phyloP scores from a whole-genome alignment of 2,888 invertebrate species.

The Tribolium freemani region DNA sequence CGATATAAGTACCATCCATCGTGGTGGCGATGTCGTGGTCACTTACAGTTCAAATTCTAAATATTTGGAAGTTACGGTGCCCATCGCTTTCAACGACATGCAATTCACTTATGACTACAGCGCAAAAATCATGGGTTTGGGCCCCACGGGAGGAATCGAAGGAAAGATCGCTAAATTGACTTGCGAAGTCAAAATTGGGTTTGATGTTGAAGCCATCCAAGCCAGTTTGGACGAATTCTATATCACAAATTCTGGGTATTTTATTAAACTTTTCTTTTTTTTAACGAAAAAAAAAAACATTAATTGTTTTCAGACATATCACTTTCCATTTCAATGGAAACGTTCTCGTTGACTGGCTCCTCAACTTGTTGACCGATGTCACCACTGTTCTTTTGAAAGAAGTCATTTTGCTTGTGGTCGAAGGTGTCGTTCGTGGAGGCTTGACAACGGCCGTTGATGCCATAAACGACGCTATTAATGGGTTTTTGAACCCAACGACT shows the following conservation, averaged over 20 bases:
- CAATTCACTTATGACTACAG: constrained; percentile 71
- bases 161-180: constrained; percentile 64
- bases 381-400: constrained; percentile 69
- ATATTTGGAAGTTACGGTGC: constrained; percentile 24
- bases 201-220: constrained; percentile 50
- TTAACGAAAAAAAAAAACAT: not conserved
- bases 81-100: constrained; percentile 34
- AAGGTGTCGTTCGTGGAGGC: constrained; percentile 64
- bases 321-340: constrained; percentile 70
- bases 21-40: constrained; percentile 68
- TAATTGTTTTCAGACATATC: constrained; percentile 66
- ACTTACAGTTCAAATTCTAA: constrained; percentile 41
- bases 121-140: constrained; percentile 71
- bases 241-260: constrained; percentile 53
- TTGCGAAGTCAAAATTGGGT: constrained; percentile 48
- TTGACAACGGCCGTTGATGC: constrained; percentile 62
- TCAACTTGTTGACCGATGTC: constrained; percentile 68
- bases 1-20: constrained; percentile 68
- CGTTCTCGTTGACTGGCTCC: constrained; percentile 69
- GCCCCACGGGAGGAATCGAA: constrained; percentile 70
- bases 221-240: constrained; percentile 50
- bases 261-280: not conserved
- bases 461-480: constrained; percentile 64
- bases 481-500: constrained; percentile 28
- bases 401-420: constrained; percentile 68